Base-by-base conservation (phyloP, 2,113 vertebrate genomes). In the Pelecanus crispus region DNA sequence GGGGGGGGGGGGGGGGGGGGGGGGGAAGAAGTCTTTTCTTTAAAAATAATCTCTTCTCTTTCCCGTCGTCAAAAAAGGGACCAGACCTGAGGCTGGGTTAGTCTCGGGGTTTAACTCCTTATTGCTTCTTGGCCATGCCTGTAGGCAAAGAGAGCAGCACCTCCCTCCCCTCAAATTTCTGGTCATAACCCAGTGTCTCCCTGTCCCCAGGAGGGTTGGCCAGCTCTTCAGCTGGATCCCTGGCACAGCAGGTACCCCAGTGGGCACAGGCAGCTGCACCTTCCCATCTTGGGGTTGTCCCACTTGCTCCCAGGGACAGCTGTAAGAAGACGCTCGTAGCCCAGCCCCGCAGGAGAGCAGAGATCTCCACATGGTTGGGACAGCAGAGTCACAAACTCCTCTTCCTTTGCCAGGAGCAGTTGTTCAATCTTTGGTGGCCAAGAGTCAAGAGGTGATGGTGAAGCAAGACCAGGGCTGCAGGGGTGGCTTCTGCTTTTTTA, bases 211-310 rank as follows among this genome's bases (percentile, higher is more conserved):
- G 17, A 55, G 34, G 17, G 16, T 4, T 21, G 61, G 10, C 11
- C 36, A 59, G 20, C 26, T 38, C 61, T 79, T 24, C 52, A 58
- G 38, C 45, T 32, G 71, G 6, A 66, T 3, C 25, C 18, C 6
- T 2, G 13, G 50, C 59, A 61, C n/a, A 12, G 32, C 0, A 1
- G 11, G 13, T 67, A 17, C 19, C 38, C 14, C 40, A 7, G 13
- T 1, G 38, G 16, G 24, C n/a, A n/a, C 2, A 8, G 42, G 29
- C 5, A 56, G 21, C 22, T 40, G 16, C 56, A 24, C 1, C 40
- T 40, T 74, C 12, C 20, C 21, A 14, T 44, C 6, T 7, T 17
- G 29, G 38, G 24, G 13, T 10, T 45, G n/a, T 17, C 26, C 45
- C 25, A 13, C 38, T 40, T 67, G 28, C 24, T 80, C 5, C 18